Evolutionary conservation across 2,888 invertebrate species (phyloP), one percentile per base, ranked within the genome.

Genomic region (Xestobium rufovillosum): DNA sequence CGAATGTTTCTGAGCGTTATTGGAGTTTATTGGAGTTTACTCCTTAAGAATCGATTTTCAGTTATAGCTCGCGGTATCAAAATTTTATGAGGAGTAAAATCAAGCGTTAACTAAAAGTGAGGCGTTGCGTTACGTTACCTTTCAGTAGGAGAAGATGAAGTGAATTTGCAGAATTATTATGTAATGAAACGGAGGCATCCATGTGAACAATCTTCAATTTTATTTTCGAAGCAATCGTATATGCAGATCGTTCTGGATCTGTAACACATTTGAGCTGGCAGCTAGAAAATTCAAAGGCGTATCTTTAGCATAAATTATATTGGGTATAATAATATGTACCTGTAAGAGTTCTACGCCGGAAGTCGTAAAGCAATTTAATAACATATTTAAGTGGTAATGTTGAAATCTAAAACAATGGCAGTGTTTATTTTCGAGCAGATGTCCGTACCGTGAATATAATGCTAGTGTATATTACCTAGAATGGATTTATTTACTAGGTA

Each of bases 361-460:
- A 64, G 57, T 57, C 53, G 61, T 64, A 64, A 64, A 64, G 58
- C 63, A 63, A 61, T 62, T 64, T 64, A 64, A 64, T 64, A 64
- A 64, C 62, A 62, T 61, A 63, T 63, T 61, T 60, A 60, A 63
- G 60, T 59, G 57, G 57, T 50, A 54, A 53, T 57, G 61, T 52
- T 59, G 61, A 60, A 61, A 61, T 60, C 53, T 56, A 51, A 57
- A 62, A 63, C 63, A 63, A 63, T 63, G 52, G 59, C 50, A 52
- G 51, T 57, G 58, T 58, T 59, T 60, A 57, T 58, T 62, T 54
- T 55, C 53, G 49, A 49, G 59, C 60, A 57, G 59, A 57, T 57
- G 58, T 56, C 56, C 56, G 54, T 49, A 48, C 52, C 50, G 52
- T 59, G 56, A 55, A 53, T 53, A 46, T 19, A 37, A 11, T 34